Evolutionary conservation across 2,797 vertebrate genomes (phyloP), one percentile per base, ranked within the genome.

Genomic region (Arnoldichthys spilopterus): DNA sequence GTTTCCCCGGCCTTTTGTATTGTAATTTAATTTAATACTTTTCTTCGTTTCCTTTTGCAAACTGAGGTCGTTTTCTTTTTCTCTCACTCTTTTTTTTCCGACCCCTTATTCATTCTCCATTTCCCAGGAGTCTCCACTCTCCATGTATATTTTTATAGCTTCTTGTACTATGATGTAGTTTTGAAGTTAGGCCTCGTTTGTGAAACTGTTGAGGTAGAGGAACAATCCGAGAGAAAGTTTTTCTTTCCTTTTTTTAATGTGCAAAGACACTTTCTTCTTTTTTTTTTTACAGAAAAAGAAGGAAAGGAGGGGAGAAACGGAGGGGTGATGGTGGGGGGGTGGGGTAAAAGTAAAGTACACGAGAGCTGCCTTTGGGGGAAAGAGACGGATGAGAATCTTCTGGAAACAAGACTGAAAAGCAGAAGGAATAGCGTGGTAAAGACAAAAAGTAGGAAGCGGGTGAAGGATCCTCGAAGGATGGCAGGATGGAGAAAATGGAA

Each of bases 141-240:
- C 89, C 87, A 85, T 92, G 92, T 94, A 92, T 94, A 93, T 94
- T 94, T 94, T 93, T 93, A 92, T 93, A 94, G 90, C 90, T 94
- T 88, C 91, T 93, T 89, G 92, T 94, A 92, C 90, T 90, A 92
- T 90, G 92, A 91, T 76, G 92, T 94, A 94, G 93, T 93, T 93
- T 93, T 92, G 90, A 93, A 92, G 91, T 82, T 94, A 94, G 93
- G 92, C 91, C 91, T 93, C 87, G 88, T 93, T 93, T 91, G 92
- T 94, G 91, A 92, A 93, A 92, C 93, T 94, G 92, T 93, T 93
- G 92, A 94, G 92, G 91, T 94, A 94, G 93, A 80, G 78, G 78
- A 93, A 92, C 86, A 91, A 92, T 90, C 89, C 82, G 87, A 90
- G 87, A 90, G 87, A 90, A 87, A 83, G 88, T 86, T 87, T 85